Conservation (phyloP, 1,140 invertebrate genomes). For the Drosophila lacertosa region DNA sequence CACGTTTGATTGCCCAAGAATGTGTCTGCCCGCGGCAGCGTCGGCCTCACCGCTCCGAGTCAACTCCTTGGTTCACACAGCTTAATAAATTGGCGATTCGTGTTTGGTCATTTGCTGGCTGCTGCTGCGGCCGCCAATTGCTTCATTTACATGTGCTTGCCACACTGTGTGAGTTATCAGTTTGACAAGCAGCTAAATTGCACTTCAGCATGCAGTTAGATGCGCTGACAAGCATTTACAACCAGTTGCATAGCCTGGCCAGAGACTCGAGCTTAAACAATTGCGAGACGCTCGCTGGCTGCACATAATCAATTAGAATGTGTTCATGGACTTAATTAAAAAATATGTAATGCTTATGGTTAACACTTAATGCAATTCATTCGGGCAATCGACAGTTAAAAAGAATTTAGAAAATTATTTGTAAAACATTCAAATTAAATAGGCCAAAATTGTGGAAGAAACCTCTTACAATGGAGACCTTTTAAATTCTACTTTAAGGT, state of each 20-base stretch:
- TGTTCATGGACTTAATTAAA: neutral
- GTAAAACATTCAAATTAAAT: too few relatives aligned
- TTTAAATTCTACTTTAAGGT: too few relatives aligned
- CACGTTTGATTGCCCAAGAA: conserved; percentile 52
- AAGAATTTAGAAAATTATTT: too few relatives aligned
- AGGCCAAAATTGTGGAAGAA: too few relatives aligned
- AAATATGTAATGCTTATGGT: neutral
- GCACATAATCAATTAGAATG: conserved; percentile 7
- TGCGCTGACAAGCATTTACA: conserved; percentile 5
- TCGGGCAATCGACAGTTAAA: too few relatives aligned
- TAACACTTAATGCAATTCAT: too few relatives aligned
- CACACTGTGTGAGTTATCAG: conserved; percentile 37
- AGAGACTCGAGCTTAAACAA: neutral
- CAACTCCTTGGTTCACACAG: conserved; percentile 36
- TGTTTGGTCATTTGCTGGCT: conserved; percentile 16
- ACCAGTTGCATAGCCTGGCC: neutral
- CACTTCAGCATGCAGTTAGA: conserved; percentile 13
- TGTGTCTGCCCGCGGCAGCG: conserved; percentile 18
- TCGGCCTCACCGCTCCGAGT: neutral
- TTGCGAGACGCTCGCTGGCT: neutral
- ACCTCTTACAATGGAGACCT: too few relatives aligned
- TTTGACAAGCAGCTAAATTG: conserved; percentile 36
- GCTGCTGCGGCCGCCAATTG: conserved; percentile 17
- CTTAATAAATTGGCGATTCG: conserved; percentile 52
- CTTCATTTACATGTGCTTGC: conserved; percentile 2